A percentile compares a stretch with the other conserved stretches of the same genome.
Evolutionary conservation across 1,140 invertebrate species (phyloP).

Genomic region (Lepidurus arcticus): DNA sequence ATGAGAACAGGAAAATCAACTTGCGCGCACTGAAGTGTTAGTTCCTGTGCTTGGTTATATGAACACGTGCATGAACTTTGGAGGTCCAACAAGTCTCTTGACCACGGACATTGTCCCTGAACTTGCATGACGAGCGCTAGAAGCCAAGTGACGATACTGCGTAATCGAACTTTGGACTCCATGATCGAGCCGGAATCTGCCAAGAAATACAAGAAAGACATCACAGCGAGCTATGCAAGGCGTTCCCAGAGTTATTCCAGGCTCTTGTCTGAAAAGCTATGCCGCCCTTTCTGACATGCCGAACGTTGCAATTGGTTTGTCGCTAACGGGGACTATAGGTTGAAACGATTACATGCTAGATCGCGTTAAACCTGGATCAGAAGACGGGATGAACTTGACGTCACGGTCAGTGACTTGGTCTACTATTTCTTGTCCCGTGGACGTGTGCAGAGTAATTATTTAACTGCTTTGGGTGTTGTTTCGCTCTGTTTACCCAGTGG

Average conservation of each 20-base stretch:
- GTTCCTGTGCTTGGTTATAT: conserved; percentile 68
- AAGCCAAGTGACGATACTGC: not conserved
- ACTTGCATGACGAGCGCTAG: conserved; percentile 31
- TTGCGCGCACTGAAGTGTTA: conserved; percentile 83
- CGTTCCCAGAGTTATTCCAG: too few relatives aligned
- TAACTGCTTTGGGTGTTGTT: not conserved
- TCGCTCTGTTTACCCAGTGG: too few relatives aligned
- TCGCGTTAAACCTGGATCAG: not conserved
- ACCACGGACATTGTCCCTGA: conserved; percentile 76
- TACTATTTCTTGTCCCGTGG: not conserved
- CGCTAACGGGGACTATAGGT: not conserved
- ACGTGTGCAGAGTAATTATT: not conserved
- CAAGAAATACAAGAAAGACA: too few relatives aligned
- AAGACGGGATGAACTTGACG: not conserved
- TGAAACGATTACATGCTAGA: not conserved
- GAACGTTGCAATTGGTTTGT: too few relatives aligned
- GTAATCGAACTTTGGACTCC: not conserved
- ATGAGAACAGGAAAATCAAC: conserved; percentile 71
- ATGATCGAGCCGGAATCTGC: not conserved
- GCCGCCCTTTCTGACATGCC: too few relatives aligned
- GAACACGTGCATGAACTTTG: conserved; percentile 83
- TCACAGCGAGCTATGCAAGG: too few relatives aligned
- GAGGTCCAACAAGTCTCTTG: conserved; percentile 57
- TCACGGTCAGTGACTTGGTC: not conserved
- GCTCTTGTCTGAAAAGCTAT: too few relatives aligned